phyloP scores from a whole-genome alignment of 1,140 invertebrate genomes.

The Drosophila lini region DNA sequence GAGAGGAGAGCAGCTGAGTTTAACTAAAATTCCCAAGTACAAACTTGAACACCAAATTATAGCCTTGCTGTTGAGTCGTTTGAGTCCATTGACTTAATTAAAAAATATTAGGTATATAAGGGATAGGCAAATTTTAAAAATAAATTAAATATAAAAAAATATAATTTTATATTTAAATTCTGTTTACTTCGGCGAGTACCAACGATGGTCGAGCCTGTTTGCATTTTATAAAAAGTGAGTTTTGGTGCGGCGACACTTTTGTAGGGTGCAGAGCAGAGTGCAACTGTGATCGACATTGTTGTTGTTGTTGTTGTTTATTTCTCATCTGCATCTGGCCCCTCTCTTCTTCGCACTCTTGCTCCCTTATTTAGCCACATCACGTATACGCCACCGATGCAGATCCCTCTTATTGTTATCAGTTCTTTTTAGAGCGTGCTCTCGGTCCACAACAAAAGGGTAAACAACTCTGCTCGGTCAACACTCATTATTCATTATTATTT shows the following conservation, averaged over 20 bases:
- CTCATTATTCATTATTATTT: conserved; percentile 38
- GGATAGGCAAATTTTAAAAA: no score
- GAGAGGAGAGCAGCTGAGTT: background rate
- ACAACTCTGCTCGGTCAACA: conserved; percentile 37
- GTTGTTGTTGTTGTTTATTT: conserved; percentile 3
- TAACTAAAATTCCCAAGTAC: background rate
- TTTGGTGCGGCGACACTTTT: background rate
- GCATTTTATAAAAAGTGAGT: background rate
- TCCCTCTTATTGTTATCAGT: conserved; percentile 22
- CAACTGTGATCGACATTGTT: conserved; percentile 2
- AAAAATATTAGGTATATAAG: no score
- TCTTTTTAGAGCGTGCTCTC: conserved; percentile 17
- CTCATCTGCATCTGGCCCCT: background rate
- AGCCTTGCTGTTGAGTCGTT: no score
- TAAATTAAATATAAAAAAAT: background rate
- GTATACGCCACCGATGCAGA: conserved; percentile 38
- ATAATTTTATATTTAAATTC: background rate
- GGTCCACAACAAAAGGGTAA: conserved; percentile 31
- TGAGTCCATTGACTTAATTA: no score
- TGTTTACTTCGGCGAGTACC: no score
- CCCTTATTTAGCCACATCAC: conserved; percentile 32
- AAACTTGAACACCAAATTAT: background rate
- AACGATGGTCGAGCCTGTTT: background rate
- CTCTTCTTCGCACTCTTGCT: background rate
- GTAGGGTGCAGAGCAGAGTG: background rate